These are phyloP conservation scores for Dolichallabes microphthalmus DNA, from an alignment of 2,113 vertebrate species.

Conservation along the genomic window DNA sequence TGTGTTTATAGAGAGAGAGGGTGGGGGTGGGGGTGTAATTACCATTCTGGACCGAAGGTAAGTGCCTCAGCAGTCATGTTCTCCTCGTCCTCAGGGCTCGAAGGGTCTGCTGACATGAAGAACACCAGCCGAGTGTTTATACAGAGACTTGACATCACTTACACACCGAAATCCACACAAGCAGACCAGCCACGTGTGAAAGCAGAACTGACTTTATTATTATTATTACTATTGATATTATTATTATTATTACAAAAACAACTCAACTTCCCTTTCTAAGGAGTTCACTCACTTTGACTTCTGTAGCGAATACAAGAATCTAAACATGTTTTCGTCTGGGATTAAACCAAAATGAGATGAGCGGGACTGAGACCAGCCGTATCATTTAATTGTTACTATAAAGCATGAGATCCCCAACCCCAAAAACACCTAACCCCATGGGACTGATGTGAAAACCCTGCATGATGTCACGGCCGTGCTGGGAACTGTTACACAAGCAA, in stretches of 20 bases:
- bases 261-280: background rate
- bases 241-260: background rate
- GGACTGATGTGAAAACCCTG: no score
- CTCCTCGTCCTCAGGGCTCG: constrained; percentile 44
- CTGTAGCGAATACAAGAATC: background rate
- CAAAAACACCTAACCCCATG: no score
- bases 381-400: no score
- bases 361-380: no score
- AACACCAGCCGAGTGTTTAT: background rate
- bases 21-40: constrained; percentile 29
- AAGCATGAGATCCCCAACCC: no score
- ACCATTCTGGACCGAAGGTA: constrained; percentile 83
- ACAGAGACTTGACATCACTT: background rate
- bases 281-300: no score
- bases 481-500: no score
- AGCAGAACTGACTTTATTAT: background rate
- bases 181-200: background rate
- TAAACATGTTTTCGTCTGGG: no score
- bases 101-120: constrained; percentile 39
- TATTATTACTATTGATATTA: no score
- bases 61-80: constrained; percentile 80
- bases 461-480: no score
- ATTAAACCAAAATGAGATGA: no score
- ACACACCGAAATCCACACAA: background rate
- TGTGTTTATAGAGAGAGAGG: no score